These are phyloP conservation scores for Thereuonema tuberculata DNA, from an alignment of 1,140 invertebrate species.

Conservation along the genomic window DNA sequence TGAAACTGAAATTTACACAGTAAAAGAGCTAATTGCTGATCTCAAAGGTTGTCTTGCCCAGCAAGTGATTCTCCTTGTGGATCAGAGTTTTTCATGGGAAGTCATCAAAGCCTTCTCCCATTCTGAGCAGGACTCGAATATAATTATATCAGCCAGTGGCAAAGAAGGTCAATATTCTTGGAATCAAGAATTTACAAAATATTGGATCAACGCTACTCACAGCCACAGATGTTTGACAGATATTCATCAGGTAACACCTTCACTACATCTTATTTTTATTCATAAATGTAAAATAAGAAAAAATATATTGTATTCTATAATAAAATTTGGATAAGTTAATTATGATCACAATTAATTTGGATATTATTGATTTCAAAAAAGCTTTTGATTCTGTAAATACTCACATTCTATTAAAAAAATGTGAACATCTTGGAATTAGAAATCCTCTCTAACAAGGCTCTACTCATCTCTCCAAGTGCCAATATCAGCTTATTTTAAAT, in stretches of 20 bases:
- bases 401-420: no score
- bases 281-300: no score
- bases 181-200: conserved; percentile 31
- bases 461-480: no score
- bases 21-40: conserved; percentile 36
- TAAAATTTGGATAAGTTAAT: no score
- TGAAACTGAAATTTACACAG: conserved; percentile 35
- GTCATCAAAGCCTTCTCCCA: conserved; percentile 28
- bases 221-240: conserved; percentile 28
- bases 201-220: conserved; percentile 31
- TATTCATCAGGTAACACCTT: conserved; percentile 35
- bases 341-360: no score
- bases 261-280: no score
- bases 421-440: no score
- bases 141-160: conserved; percentile 30
- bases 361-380: no score
- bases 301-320: no score
- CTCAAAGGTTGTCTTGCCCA: conserved; percentile 34
- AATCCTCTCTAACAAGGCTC: no score
- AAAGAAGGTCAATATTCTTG: conserved; percentile 29
- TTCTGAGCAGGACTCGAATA: conserved; percentile 30
- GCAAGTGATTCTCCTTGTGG: conserved; percentile 36
- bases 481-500: no score
- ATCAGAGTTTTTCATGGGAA: conserved; percentile 37
- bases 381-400: no score